phyloP scores from a whole-genome alignment of 2,888 invertebrate genomes.

The Temnothorax rugatulus region DNA sequence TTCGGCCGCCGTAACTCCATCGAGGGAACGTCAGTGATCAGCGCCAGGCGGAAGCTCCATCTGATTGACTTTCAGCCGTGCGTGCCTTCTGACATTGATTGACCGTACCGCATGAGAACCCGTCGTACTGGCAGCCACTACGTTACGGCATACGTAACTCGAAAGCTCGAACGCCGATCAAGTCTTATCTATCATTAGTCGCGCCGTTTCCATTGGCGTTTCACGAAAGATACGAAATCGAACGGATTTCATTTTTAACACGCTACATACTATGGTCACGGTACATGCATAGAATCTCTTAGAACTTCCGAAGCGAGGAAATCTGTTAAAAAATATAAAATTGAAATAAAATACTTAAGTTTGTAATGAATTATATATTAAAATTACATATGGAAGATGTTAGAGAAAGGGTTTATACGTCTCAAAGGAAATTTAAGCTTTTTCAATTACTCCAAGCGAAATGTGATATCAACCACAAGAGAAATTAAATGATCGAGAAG shows the following conservation, averaged over 20 bases:
- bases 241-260: not conserved
- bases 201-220: not conserved
- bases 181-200: slow-evolving; percentile 25
- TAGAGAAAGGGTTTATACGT: not conserved
- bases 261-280: not conserved
- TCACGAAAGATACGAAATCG: not conserved
- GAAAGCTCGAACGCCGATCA: slow-evolving; percentile 16
- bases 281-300: not conserved
- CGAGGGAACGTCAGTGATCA: slow-evolving; percentile 48
- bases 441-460: not conserved
- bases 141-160: slow-evolving; percentile 14
- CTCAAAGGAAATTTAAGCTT: not conserved
- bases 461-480: not conserved
- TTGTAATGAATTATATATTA: not conserved
- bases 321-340: not conserved
- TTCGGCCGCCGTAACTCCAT: slow-evolving; percentile 17
- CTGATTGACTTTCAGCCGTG: slow-evolving; percentile 77
- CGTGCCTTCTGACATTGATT: slow-evolving; percentile 78
- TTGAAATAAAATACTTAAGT: not conserved
- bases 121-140: slow-evolving; percentile 30
- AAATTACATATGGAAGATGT: not conserved
- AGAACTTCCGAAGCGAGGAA: not conserved
- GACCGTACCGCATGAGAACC: slow-evolving; percentile 62
- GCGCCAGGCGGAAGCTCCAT: slow-evolving; percentile 72
- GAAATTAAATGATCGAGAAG: not conserved